These are phyloP conservation scores for Musca vetustissima DNA, from an alignment of 1,140 invertebrate genomes.

Conservation along the genomic window DNA sequence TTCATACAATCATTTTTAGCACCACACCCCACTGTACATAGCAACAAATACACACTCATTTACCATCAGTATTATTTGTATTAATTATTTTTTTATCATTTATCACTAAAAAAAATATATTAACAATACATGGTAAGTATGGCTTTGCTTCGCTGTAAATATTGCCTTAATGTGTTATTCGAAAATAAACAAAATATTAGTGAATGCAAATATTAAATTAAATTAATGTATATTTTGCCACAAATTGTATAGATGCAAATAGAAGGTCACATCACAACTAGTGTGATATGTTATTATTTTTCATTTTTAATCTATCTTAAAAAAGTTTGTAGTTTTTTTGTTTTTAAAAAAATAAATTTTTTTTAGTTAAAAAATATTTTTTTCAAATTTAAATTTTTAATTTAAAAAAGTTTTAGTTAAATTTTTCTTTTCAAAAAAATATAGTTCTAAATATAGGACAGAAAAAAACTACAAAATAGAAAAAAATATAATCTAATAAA, in stretches of 20 bases:
- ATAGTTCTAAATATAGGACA: conserved; percentile 25
- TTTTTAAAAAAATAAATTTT: not conserved
- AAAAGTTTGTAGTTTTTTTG: not conserved
- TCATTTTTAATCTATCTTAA: too few species aligned
- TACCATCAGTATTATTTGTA: not conserved
- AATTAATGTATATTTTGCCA: too few species aligned
- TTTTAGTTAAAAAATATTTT: not conserved
- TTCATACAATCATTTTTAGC: conserved; percentile 5
- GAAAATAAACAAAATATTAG: not conserved
- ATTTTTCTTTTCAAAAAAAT: conserved; percentile 3
- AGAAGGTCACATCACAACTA: too few species aligned
- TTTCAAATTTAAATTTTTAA: not conserved
- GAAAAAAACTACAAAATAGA: not conserved
- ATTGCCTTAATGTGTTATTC: not conserved
- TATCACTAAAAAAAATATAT: not conserved
- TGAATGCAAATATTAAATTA: not conserved
- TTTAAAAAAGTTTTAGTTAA: not conserved
- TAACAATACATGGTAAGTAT: not conserved
- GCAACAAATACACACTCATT: not conserved
- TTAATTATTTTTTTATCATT: too few species aligned
- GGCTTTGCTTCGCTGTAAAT: not conserved
- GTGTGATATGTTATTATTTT: too few species aligned
- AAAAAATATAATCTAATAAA: conserved; percentile 2
- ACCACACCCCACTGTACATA: conserved; percentile 22
- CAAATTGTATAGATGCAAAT: not conserved